Base-by-base conservation (phyloP, 2,113 vertebrate genomes). In the Spermophilus dauricus region DNA sequence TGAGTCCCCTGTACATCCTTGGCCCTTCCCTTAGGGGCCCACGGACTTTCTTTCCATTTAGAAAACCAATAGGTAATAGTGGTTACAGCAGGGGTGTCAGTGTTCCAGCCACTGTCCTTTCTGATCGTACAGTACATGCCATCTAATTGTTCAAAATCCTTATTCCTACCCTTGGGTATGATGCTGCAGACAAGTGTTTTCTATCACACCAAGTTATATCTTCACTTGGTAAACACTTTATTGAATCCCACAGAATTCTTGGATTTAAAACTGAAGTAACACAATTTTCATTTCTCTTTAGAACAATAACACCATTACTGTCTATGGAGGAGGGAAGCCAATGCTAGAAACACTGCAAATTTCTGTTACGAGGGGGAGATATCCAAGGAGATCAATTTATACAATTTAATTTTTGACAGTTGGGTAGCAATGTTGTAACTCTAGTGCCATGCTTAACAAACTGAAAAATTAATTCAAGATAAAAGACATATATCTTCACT, bases 201-300 rank as follows among this genome's bases (percentile, higher is more conserved):
- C 42, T 91, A 42, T 69, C 70, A 95, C 5, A 53, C 22, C 28
- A 97, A 28, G 17, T 42, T 96, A 76, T 89, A 13, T 58, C 75
- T 89, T 88, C 78, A 39, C 73, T 81, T 97, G 81, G 51, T 96
- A 91, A 88, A 85, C 32, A 75, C 4, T 67, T 86, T 82, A 76
- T 77, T 94, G 80, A 96, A 81, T 93, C 91, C 56, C 88, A 75
- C 34, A 91, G 37, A 91, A 93, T 84, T 87, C 63, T 89, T 94
- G 76, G 17, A 92, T 82, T 97, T 97, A 78, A 95, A 95, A 70
- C 20, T 20, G 37, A 92, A 61, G 5, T 48, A 95, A 92, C 1
- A 77, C 5, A 69, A 77, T 82, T 73, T 94, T 81, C 67, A 30
- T 82, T 39, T 96, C 42, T 90, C 12, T 87, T 95, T 95, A 91